phyloP scores from a whole-genome alignment of 2,797 vertebrate species.

The Craterocephalus amniculus region DNA sequence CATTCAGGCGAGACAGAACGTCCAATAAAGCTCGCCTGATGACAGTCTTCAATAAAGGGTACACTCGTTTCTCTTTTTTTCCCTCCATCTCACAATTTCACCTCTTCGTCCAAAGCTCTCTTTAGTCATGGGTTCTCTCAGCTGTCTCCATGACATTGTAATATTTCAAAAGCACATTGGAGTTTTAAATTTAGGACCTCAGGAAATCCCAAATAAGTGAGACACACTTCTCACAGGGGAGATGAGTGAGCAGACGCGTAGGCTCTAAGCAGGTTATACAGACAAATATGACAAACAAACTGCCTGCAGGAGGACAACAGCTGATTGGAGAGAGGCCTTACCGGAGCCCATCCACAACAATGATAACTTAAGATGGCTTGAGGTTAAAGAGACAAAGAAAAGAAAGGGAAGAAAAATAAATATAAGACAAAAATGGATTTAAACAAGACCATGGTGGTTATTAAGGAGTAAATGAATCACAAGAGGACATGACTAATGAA shows the following conservation, averaged over 20 bases:
- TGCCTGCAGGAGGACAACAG: conserved; percentile 28
- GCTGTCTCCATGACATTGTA: conserved; percentile 56
- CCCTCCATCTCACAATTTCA: conserved; percentile 61
- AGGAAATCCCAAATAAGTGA: conserved; percentile 62
- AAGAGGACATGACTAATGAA: conserved; percentile 61
- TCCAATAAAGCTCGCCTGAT: conserved; percentile 80
- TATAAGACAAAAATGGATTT: conserved; percentile 44
- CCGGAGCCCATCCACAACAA: conserved; percentile 77
- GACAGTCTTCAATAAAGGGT: conserved; percentile 81
- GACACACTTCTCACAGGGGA: conserved; percentile 44
- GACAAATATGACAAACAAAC: conserved; percentile 70
- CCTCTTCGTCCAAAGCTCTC: conserved; percentile 62
- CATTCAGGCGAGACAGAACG: conserved; percentile 80
- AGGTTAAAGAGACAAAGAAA: conserved; percentile 70
- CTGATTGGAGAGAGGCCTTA: conserved; percentile 75
- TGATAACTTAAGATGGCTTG: conserved; percentile 70
- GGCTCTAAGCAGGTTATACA: conserved; percentile 35
- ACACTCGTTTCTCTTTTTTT: conserved; percentile 66
- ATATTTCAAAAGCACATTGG: conserved; percentile 67
- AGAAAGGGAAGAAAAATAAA: conserved; percentile 50
- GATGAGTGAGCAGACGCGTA: conserved; percentile 42
- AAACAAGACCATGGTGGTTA: conserved; percentile 61
- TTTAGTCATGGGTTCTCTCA: conserved; percentile 49
- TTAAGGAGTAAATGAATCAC: conserved; percentile 62
- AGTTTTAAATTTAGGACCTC: conserved; percentile 53